Base-by-base conservation (phyloP, 2,888 invertebrate genomes). In the Apoda limacodes region DNA sequence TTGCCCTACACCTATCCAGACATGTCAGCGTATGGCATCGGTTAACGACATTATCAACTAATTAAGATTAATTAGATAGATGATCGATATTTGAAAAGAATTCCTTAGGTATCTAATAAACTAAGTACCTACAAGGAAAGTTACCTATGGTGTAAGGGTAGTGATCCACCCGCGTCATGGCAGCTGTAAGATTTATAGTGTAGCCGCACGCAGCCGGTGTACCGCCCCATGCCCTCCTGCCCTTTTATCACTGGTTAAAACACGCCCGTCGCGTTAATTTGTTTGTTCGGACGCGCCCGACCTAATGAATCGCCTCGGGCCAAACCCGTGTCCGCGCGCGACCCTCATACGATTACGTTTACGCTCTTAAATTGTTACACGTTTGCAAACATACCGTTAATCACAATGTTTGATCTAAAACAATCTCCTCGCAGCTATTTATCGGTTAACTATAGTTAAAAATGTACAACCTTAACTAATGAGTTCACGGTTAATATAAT, bases 301-400 rank as follows among this genome's bases (percentile, higher is more conserved):
- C 56, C 70, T 78, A 80, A 80, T 80, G 78, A 80, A 80, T 76
- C 67, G 75, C 74, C 68, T 55, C 62, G 51, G 63, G 71, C 64
- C 60, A 53, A 63, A 72, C 72, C 76, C 74, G 55, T 65, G 69
- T 70, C 66, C 63, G 55, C 60, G 55, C 55, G 58, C 63, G 56
- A 41, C 17, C 45, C 39, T 33, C 44, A 50, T 58, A 48, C 60
- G 60, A 68, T 72, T 71, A 70, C 66, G 67, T 71, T 71, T 65
- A 66, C 62, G 58, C 61, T 67, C 69, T 60, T 59, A 68, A 70
- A 67, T 66, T 62, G 67, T 61, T 59, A 69, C 56, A 55, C 48
- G 43, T 54, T 55, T 52, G 55, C 58, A 67, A 74, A 78, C 70
- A 74, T 66, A 68, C 61, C 69, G 67, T 74, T 69, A 70, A 78